Evolutionary conservation across 2,888 invertebrate genomes (phyloP).

Genomic region (Plagiodera versicolora): DNA sequence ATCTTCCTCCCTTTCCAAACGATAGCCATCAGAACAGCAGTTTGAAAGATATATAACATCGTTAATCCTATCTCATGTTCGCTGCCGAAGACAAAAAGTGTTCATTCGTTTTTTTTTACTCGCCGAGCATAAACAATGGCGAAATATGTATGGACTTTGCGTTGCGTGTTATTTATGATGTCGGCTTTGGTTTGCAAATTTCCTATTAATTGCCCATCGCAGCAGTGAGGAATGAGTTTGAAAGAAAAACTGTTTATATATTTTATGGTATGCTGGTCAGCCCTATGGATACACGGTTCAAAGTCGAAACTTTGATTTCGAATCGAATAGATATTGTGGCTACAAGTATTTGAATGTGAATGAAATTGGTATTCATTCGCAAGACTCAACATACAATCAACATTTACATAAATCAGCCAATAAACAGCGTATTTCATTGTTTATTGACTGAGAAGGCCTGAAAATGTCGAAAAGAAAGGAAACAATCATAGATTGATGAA

Average conservation of each 20-base stretch:
- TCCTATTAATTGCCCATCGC: constrained; percentile 31
- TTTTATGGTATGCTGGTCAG: not conserved
- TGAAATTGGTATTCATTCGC: too few species aligned
- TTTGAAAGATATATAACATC: constrained; percentile 40
- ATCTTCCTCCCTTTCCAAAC: not conserved
- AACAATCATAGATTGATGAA: too few species aligned
- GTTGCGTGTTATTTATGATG: constrained; percentile 32
- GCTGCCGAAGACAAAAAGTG: constrained; percentile 38
- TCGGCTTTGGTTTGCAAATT: constrained; percentile 34
- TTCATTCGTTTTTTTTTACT: constrained; percentile 36
- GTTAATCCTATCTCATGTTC: constrained; percentile 39
- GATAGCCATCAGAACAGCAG: constrained; percentile 32
- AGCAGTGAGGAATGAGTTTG: constrained; percentile 20
- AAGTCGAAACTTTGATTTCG: too few species aligned
- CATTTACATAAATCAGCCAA: too few species aligned
- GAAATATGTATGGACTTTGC: constrained; percentile 34
- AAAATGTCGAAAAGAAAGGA: too few species aligned
- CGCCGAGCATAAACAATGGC: constrained; percentile 32
- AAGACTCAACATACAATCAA: too few species aligned
- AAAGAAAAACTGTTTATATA: constrained; percentile 2
- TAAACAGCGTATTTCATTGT: too few species aligned
- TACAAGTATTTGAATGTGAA: too few species aligned
- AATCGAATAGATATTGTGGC: too few species aligned
- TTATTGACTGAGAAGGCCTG: too few species aligned
- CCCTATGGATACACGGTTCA: not conserved